A percentile compares a stretch with the other conserved stretches of the same genome.
phyloP scores from a whole-genome alignment of 53 echinoderm and acorn worm genomes.

The Patiria pectinifera region DNA sequence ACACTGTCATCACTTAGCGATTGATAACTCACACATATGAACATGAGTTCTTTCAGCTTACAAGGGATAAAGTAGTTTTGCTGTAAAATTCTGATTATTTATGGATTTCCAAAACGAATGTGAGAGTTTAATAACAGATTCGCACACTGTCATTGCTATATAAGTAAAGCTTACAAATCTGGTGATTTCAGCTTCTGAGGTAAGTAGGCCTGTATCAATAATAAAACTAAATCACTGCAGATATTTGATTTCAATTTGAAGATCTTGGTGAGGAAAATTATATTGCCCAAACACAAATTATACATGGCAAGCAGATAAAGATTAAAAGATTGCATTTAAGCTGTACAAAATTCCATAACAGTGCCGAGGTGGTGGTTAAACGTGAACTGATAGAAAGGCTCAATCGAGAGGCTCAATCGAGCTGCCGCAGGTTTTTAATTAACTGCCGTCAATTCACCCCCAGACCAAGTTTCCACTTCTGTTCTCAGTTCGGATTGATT shows the following conservation, averaged over 20 bases:
- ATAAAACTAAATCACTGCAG: not conserved
- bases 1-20: too few species aligned
- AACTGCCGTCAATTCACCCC: conserved; percentile 16
- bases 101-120: too few species aligned
- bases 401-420: conserved; percentile 43
- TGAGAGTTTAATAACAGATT: too few species aligned
- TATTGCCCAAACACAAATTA: not conserved
- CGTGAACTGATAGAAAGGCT: not conserved
- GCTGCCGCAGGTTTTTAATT: conserved; percentile 37
- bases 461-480: not conserved
- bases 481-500: conserved; percentile 14
- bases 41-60: too few species aligned
- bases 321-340: not conserved
- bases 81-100: too few species aligned
- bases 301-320: too few species aligned
- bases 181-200: too few species aligned
- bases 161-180: too few species aligned
- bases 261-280: not conserved
- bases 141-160: too few species aligned
- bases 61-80: too few species aligned
- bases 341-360: not conserved
- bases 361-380: not conserved
- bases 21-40: too few species aligned
- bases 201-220: too few species aligned
- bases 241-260: not conserved